Evolutionary conservation across 2,888 invertebrate species (phyloP).

Genomic region (Drosophila vallismaia): DNA sequence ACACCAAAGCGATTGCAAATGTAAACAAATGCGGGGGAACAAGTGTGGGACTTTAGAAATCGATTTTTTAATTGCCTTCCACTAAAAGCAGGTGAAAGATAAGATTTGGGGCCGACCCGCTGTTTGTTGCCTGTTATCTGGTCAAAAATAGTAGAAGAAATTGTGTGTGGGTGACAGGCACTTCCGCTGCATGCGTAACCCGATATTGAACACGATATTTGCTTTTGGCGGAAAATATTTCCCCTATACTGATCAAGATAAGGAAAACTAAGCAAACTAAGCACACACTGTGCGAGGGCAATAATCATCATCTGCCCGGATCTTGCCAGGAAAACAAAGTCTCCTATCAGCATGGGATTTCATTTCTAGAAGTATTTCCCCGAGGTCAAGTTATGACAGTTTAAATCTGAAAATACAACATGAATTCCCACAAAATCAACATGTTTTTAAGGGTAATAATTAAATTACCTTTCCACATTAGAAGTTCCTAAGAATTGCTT

Average conservation of each 20-base stretch:
- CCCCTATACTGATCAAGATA: slow-evolving; percentile 4
- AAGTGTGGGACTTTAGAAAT: slow-evolving; percentile 27
- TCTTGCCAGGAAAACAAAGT: slow-evolving; percentile 21
- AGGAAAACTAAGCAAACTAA: not conserved
- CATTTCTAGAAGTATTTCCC: slow-evolving; percentile 5
- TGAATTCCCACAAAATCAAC: no score
- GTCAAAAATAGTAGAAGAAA: slow-evolving; percentile 3
- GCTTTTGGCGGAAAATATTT: slow-evolving; percentile 30
- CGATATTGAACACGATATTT: slow-evolving; percentile 33
- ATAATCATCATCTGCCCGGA: slow-evolving; percentile 8
- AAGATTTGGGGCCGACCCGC: slow-evolving; percentile 18
- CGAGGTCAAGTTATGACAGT: slow-evolving; percentile 6
- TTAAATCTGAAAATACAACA: no score
- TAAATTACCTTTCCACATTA: no score
- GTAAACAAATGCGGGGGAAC: slow-evolving; percentile 21
- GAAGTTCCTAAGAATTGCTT: not conserved
- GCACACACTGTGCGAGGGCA: not conserved
- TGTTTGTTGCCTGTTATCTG: slow-evolving; percentile 16
- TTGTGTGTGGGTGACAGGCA: not conserved
- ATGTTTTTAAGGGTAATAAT: no score
- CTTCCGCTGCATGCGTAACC: slow-evolving; percentile 36
- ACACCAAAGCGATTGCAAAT: slow-evolving; percentile 19
- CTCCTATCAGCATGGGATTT: slow-evolving; percentile 23
- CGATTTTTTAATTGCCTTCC: slow-evolving; percentile 27
- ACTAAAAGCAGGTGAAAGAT: slow-evolving; percentile 15